Evolutionary conservation across 2,797 vertebrate genomes (phyloP), one percentile per base, ranked within the genome.

Genomic region (Acipenser transmontanus): DNA sequence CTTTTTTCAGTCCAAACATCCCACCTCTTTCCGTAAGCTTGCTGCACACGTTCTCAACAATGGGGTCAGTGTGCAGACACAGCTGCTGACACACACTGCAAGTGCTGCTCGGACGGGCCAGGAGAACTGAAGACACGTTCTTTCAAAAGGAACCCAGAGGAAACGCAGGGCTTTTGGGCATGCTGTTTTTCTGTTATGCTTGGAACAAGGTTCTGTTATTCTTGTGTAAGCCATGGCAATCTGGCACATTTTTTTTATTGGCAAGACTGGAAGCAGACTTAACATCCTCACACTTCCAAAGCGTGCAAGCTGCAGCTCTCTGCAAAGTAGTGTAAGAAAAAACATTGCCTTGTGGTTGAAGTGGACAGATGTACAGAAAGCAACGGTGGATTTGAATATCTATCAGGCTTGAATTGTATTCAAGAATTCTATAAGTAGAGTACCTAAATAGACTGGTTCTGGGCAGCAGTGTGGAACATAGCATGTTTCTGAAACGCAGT

Each of bases 11-110:
- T 84, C 89, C 88, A 91, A 91, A 91, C 89, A 89, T 88, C 87
- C 85, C 78, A 84, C 84, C 83, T 87, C 84, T 83, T 82, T 88
- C 86, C 84, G 84, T 82, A 88, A 90, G 86, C 86, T 86, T 82
- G 84, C 85, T 78, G 75, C 76, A 85, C 83, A 86, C 82, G 34
- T 34, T 80, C 80, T 75, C 80, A 91, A 91, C 90, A 93, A 92
- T 91, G 81, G 89, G 71, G 82, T 89, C 85, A 91, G 90, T 93
- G 91, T 93, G 86, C 78, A 82, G 82, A 79, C 80, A 79, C 87
- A 70, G 85, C 83, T 83, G 73, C 82, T 85, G 83, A 85, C 88
- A 87, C 88, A 87, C 88, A 79, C 66, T 79, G 80, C 3, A 80
- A 76, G 78, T 71, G 77, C 81, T 34, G 34, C 82, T 82, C 80